phyloP scores from a whole-genome alignment of 2,888 invertebrate genomes.

The Xestia sexstrigata region DNA sequence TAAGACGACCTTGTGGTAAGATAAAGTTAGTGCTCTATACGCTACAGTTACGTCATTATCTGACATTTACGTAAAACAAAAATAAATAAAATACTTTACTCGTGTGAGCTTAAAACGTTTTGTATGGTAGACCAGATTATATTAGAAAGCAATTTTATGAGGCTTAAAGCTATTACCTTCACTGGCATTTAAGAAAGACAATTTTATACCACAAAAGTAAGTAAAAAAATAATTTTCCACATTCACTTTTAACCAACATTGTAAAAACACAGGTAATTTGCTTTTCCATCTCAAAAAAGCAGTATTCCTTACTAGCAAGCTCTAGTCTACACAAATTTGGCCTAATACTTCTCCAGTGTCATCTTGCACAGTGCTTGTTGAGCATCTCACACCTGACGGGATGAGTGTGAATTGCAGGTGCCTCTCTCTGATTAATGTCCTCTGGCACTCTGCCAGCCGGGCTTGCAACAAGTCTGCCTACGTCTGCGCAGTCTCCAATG shows the following conservation, averaged over 20 bases:
- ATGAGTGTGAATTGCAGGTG: constrained; percentile 76
- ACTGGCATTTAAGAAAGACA: not conserved
- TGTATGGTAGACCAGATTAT: not conserved
- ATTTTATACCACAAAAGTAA: not conserved
- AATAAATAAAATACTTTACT: constrained; percentile 20
- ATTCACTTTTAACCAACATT: not conserved
- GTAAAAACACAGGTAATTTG: not conserved
- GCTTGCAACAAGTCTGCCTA: constrained; percentile 73
- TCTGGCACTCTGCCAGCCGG: constrained; percentile 74
- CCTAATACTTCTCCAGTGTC: constrained; percentile 51
- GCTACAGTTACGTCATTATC: constrained; percentile 34
- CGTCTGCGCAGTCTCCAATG: constrained; percentile 53
- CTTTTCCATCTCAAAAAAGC: not conserved
- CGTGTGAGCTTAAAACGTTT: constrained; percentile 10
- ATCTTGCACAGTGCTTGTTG: constrained; percentile 60
- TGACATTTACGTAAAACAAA: constrained; percentile 40
- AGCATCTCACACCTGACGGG: constrained; percentile 63
- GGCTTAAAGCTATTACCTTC: not conserved
- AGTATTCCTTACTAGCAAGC: constrained; percentile 12
- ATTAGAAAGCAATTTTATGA: constrained; percentile 15
- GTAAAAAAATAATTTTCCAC: not conserved
- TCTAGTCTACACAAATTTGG: constrained; percentile 40
- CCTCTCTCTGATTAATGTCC: constrained; percentile 74
- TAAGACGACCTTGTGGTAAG: constrained; percentile 39
- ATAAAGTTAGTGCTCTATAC: constrained; percentile 20